Evolutionary conservation across 2,888 invertebrate genomes (phyloP).

Genomic region (Drosophila colorata): DNA sequence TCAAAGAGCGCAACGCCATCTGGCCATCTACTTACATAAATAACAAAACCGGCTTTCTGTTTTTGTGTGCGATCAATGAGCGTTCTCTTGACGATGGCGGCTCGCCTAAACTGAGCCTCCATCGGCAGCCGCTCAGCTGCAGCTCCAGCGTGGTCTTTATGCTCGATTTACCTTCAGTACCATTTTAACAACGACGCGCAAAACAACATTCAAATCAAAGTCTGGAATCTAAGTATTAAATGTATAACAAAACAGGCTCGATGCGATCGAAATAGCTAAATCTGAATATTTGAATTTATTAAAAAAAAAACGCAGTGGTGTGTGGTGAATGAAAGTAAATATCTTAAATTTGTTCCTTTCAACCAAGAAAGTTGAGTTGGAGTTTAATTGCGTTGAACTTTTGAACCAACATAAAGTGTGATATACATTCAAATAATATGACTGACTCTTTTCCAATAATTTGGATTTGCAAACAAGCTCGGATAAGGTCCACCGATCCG

Average conservation of each 20-base stretch:
- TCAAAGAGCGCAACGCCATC: conserved; percentile 29
- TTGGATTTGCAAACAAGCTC: conserved; percentile 68
- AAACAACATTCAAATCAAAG: conserved; percentile 70
- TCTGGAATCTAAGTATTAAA: conserved; percentile 24
- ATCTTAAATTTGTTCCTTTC: neutral
- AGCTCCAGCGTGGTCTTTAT: conserved; percentile 70
- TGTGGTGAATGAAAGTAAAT: conserved; percentile 35
- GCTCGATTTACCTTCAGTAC: conserved; percentile 83
- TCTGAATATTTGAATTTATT: conserved; percentile 25
- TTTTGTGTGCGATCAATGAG: conserved; percentile 30
- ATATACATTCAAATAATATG: conserved; percentile 32
- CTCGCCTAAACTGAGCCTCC: conserved; percentile 52
- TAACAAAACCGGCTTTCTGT: conserved; percentile 63
- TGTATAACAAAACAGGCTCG: conserved; percentile 43
- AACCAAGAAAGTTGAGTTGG: conserved; percentile 1
- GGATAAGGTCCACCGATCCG: conserved; percentile 50
- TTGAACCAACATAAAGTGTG: conserved; percentile 15
- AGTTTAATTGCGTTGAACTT: neutral
- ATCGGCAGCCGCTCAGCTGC: conserved; percentile 43
- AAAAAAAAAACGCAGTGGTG: conserved; percentile 18
- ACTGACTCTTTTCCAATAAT: conserved; percentile 46
- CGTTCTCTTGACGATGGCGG: conserved; percentile 37
- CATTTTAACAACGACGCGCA: conserved; percentile 78
- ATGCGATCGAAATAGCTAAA: conserved; percentile 39
- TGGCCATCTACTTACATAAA: neutral